phyloP scores from a whole-genome alignment of 2,888 invertebrate species.

The Prosopocoilus inquinatus region DNA sequence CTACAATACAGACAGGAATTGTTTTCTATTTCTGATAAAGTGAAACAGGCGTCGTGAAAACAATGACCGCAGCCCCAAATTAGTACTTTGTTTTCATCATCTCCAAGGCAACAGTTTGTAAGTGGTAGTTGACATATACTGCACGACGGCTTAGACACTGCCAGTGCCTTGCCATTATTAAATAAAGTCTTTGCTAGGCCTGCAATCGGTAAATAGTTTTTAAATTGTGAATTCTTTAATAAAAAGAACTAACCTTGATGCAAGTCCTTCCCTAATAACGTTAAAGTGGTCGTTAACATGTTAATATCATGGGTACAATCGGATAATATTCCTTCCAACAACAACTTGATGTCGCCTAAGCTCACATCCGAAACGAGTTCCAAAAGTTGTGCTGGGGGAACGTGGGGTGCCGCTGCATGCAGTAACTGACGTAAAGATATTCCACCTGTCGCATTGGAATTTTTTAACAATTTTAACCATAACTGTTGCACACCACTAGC shows the following conservation, averaged over 20 bases:
- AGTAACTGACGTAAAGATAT: conserved; percentile 52
- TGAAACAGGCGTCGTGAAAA: conserved; percentile 38
- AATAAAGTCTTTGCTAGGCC: conserved; percentile 44
- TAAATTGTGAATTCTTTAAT: not conserved
- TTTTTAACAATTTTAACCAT: conserved; percentile 55
- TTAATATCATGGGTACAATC: conserved; percentile 76
- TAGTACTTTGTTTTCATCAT: conserved; percentile 34
- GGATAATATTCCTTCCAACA: conserved; percentile 67
- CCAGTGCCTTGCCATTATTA: conserved; percentile 41
- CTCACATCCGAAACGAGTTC: conserved; percentile 60
- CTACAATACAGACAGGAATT: conserved; percentile 43
- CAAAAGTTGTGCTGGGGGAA: conserved; percentile 58
- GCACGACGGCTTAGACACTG: conserved; percentile 40
- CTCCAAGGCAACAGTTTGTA: conserved; percentile 30
- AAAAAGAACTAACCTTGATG: conserved; percentile 52
- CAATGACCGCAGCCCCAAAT: conserved; percentile 48
- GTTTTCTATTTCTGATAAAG: conserved; percentile 25
- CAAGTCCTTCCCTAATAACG: conserved; percentile 67
- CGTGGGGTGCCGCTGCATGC: conserved; percentile 57
- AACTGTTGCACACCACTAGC: conserved; percentile 50
- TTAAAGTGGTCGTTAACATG: conserved; percentile 65
- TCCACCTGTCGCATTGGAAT: conserved; percentile 48
- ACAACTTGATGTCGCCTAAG: conserved; percentile 62
- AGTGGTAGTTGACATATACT: conserved; percentile 44
- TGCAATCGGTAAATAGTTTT: conserved; percentile 30